Base-by-base conservation (phyloP, 23 tunicate genomes). In the Halocynthia roretzi region DNA sequence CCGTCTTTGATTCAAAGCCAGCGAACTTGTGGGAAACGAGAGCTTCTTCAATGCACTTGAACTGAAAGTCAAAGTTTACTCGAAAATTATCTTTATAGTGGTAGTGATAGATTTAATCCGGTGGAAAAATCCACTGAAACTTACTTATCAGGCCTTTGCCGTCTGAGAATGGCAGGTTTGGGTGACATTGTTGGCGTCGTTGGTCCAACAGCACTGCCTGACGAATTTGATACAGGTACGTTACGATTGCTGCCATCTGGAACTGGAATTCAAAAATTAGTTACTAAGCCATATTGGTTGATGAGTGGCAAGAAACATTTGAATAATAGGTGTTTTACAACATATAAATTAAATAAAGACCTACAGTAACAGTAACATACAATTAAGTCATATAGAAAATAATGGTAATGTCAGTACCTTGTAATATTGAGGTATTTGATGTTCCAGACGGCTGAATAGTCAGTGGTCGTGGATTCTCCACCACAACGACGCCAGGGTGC, bases 161-260 rank as follows among this genome's bases (percentile, higher is more conserved):
- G 60, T 5, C 90, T 68, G 15, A 90, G 49, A 20, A 90, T 90
- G 52, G 97, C 81, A 8, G 97, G 97, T 81, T 85, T 90, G 52
- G 90, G 97, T 58, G 97, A 90, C 76, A 82, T 72, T 44, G 83
- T 84, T 12, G 83, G 86, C 10, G 78, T 64, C 54, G 89, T 77
- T 8, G 85, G 62, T 52, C 31, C 31, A 23, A 50, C 76, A 12
- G 77, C 54, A 61, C 44, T 31, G 44, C 1, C 44, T 31, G 44
- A 31, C 44, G 44, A 31, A 31, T 31, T 31, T 31, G 44, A 31
- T 0, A 31, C 44, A 31, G 44, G 44, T 31, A 31, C 44, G 44
- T 31, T 31, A 31, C 44, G 44, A 31, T 31, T 31, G 44, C 44
- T 31, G 44, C 44, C 44, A 31, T 31, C 44, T 31, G 44, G 44